Evolutionary conservation across 2,888 invertebrate species (phyloP).

Genomic region (Sphaerophoria taeniata): DNA sequence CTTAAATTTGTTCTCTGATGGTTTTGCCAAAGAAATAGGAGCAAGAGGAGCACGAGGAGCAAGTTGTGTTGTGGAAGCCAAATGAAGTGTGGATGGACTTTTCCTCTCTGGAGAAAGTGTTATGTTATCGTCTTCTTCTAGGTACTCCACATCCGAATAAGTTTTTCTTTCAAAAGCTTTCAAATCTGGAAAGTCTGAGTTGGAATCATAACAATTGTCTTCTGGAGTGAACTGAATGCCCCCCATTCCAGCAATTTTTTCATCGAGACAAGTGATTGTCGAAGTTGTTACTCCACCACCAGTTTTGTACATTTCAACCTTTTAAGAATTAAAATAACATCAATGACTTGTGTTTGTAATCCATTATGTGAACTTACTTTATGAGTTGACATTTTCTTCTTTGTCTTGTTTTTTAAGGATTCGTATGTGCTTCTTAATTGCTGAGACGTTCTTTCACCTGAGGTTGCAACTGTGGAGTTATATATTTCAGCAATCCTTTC

Average conservation of each 20-base stretch:
- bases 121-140: not conserved
- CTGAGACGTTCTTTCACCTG: no score
- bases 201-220: slow-evolving; percentile 6
- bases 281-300: no score
- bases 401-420: no score
- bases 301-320: no score
- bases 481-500: no score
- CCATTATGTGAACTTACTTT: no score
- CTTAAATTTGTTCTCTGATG: not conserved
- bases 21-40: not conserved
- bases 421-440: no score
- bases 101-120: not conserved
- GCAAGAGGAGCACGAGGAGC: not conserved
- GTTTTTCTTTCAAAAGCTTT: slow-evolving; percentile 5
- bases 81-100: slow-evolving; percentile 1
- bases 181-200: not conserved
- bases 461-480: no score
- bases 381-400: no score
- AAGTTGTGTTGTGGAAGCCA: not conserved
- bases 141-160: slow-evolving; percentile 7
- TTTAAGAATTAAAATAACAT: no score
- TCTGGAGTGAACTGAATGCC: slow-evolving; percentile 7
- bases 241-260: slow-evolving; percentile 3
- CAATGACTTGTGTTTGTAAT: no score
- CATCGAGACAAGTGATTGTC: slow-evolving; percentile 9